These are phyloP conservation scores for Heliconius aoede DNA, from an alignment of 2,888 invertebrate genomes.

Conservation along the genomic window DNA sequence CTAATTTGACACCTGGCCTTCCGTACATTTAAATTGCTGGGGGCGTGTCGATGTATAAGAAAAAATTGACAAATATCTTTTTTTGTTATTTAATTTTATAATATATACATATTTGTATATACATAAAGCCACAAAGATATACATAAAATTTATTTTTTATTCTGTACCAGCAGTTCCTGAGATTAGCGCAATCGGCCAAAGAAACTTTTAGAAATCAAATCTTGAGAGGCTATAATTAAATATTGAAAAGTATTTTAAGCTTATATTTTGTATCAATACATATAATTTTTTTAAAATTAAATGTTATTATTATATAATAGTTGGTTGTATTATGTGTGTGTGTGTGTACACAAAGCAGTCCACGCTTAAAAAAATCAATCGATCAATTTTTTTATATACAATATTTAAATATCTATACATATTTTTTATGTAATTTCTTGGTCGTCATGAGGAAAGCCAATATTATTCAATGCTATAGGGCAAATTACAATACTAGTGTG, in stretches of 20 bases:
- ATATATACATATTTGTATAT: too few species aligned
- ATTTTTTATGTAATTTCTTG: not conserved
- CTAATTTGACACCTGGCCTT: conserved; percentile 37
- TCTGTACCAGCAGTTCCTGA: not conserved
- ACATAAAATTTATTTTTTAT: not conserved
- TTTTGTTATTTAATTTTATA: too few species aligned
- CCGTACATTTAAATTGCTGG: conserved; percentile 30
- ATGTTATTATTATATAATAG: too few species aligned
- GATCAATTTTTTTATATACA: conserved; percentile 1
- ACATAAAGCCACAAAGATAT: too few species aligned
- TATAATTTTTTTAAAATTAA: too few species aligned
- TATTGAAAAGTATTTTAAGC: not conserved
- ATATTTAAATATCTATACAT: conserved; percentile 10
- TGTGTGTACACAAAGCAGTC: not conserved
- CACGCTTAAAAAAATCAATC: conserved; percentile 1
- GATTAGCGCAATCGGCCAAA: not conserved
- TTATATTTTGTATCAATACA: not conserved
- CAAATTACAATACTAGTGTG: not conserved
- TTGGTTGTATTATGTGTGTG: too few species aligned
- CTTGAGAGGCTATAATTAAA: not conserved
- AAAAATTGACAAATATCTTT: not conserved
- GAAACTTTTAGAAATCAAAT: too few species aligned
- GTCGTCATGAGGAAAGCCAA: conserved; percentile 12
- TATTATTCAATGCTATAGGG: conserved; percentile 19
- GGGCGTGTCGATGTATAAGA: conserved; percentile 20